A percentile compares a stretch with the other conserved stretches of the same genome.
phyloP scores from a whole-genome alignment of 1,140 invertebrate genomes.

The Babylonia areolata region DNA sequence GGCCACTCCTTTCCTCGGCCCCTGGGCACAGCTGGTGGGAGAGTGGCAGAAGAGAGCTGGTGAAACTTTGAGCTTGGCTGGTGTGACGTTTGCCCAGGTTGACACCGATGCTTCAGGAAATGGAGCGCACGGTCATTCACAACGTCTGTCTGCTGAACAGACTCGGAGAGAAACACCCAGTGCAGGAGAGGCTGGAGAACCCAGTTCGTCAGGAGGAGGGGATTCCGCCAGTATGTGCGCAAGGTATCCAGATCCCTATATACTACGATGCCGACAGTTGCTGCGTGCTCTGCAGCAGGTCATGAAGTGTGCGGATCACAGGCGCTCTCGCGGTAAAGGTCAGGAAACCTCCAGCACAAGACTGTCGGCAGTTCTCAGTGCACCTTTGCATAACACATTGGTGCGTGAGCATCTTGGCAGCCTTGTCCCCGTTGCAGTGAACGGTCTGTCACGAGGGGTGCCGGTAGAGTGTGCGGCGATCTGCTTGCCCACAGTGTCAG shows the following conservation, averaged over 20 bases:
- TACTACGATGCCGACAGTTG: conserved; percentile 3
- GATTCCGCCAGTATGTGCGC: no score
- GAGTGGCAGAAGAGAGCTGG: conserved; percentile 72
- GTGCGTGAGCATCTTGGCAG: conserved; percentile 78
- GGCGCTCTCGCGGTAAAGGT: not conserved
- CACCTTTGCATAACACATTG: conserved; percentile 15
- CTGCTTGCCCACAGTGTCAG: conserved; percentile 78
- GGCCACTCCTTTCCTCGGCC: conserved; percentile 84
- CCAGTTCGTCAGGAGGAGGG: not conserved
- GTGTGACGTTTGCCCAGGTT: no score
- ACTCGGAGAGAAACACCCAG: not conserved
- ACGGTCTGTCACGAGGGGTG: conserved; percentile 59
- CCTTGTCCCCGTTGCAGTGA: conserved; percentile 65
- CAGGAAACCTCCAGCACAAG: not conserved
- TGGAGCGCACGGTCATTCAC: no score
- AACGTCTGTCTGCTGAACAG: not conserved
- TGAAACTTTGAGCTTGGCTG: not conserved
- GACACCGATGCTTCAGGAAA: no score
- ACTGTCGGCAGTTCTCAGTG: not conserved
- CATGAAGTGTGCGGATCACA: not conserved
- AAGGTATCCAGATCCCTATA: not conserved
- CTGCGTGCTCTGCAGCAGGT: not conserved
- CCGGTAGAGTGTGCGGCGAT: conserved; percentile 65
- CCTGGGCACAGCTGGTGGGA: conserved; percentile 75
- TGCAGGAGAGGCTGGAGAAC: not conserved